Conservation (phyloP, 2,888 invertebrate species). For the Imbricaverruca yamaguchii region DNA sequence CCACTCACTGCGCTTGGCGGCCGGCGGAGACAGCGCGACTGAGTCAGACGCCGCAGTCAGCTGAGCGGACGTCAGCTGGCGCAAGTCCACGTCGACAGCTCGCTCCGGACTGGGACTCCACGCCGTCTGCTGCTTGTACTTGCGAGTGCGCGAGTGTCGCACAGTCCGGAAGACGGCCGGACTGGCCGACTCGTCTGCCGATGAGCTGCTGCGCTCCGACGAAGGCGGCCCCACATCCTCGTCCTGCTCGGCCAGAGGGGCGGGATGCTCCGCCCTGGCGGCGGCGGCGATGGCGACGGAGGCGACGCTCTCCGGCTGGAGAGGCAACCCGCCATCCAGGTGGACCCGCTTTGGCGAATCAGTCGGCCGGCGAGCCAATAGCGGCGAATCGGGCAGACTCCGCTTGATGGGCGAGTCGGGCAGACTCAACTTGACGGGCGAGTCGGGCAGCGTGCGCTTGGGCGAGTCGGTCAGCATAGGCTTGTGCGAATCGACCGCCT, state of each 20-base stretch:
- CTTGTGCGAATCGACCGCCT: not conserved
- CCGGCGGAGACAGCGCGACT: not conserved
- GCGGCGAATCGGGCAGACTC: not conserved
- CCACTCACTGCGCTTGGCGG: constrained; percentile 8
- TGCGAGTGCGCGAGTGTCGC: not conserved
- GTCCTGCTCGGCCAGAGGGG: not conserved
- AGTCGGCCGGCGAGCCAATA: too few species aligned
- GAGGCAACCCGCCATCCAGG: not conserved
- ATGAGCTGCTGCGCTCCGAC: not conserved
- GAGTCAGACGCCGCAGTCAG: not conserved
- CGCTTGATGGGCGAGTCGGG: not conserved
- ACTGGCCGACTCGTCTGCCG: not conserved
- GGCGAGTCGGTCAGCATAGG: not conserved
- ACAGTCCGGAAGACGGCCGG: constrained; percentile 13
- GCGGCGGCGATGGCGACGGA: not conserved
- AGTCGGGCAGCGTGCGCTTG: not conserved
- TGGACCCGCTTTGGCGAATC: not conserved
- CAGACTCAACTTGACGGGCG: not conserved
- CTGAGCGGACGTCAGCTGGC: not conserved
- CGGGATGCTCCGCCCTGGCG: too few species aligned
- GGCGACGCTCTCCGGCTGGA: not conserved
- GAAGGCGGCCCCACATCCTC: not conserved
- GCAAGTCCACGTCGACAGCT: not conserved
- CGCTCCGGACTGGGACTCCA: constrained; percentile 3
- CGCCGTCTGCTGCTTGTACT: not conserved